Evolutionary conservation across 2,888 invertebrate genomes (phyloP).

Genomic region (Philonicus albiceps): DNA sequence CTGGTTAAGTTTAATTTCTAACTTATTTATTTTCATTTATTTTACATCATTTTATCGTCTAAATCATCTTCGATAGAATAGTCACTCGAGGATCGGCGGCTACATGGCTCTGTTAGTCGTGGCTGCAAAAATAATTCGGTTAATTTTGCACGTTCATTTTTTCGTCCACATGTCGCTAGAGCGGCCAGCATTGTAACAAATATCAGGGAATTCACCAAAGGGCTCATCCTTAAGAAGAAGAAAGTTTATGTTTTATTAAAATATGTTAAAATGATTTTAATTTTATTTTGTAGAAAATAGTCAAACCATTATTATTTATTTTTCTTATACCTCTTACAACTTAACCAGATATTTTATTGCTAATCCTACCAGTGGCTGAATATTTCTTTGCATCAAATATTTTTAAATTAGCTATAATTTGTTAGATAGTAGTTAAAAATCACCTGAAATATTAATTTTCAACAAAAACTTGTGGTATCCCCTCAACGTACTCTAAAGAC

Average conservation of each 20-base stretch:
- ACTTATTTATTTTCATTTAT: background rate
- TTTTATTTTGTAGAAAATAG: too few relatives aligned
- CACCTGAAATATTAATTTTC: too few relatives aligned
- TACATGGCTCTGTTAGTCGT: background rate
- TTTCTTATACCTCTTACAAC: too few relatives aligned
- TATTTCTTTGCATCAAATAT: too few relatives aligned
- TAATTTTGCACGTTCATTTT: background rate
- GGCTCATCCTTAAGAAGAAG: slow-evolving; percentile 1
- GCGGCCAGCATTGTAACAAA: background rate
- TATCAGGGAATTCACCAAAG: background rate
- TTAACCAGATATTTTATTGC: too few relatives aligned
- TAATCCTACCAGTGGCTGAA: too few relatives aligned
- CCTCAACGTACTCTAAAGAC: too few relatives aligned
- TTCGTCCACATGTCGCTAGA: background rate
- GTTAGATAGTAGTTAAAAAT: too few relatives aligned
- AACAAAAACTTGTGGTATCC: too few relatives aligned
- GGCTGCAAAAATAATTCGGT: background rate
- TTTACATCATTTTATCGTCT: background rate
- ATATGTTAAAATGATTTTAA: too few relatives aligned
- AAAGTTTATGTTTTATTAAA: background rate
- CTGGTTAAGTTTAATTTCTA: background rate
- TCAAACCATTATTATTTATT: background rate
- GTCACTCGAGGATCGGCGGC: background rate
- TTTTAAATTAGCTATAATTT: too few relatives aligned
- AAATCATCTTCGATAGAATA: background rate